phyloP scores from a whole-genome alignment of 1,140 invertebrate species.

The Heliconius melpomene region DNA sequence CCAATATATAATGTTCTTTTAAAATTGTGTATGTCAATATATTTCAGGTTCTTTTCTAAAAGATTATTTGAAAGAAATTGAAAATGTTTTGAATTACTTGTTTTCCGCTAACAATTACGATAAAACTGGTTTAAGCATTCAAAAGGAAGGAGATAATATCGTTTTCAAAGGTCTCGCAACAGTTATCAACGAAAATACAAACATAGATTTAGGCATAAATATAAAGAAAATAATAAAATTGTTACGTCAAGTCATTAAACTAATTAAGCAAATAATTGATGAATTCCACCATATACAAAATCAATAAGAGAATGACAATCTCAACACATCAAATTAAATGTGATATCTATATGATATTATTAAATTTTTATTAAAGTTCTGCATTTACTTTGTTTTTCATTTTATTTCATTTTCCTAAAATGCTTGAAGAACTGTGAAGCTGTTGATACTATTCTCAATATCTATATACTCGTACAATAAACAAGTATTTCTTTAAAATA shows the following conservation, averaged over 20 bases:
- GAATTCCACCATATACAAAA: neutral
- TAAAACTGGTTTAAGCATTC: neutral
- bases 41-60: neutral
- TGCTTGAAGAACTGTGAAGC: neutral
- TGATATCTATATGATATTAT: neutral
- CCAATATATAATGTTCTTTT: neutral
- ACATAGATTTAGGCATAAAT: neutral
- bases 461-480: too few relatives aligned
- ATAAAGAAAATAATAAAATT: conserved; percentile 2
- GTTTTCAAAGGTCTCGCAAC: neutral
- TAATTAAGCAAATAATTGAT: neutral
- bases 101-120: neutral
- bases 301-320: neutral
- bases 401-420: neutral
- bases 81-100: neutral
- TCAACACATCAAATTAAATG: neutral
- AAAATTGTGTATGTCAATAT: neutral
- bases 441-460: too few relatives aligned
- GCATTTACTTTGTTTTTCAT: neutral
- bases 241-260: neutral
- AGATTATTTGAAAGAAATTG: neutral
- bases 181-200: neutral
- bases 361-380: neutral
- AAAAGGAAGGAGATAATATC: neutral
- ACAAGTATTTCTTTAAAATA: too few relatives aligned